phyloP scores from a whole-genome alignment of 2,797 vertebrate genomes.

The Sebastes melanostomus region DNA sequence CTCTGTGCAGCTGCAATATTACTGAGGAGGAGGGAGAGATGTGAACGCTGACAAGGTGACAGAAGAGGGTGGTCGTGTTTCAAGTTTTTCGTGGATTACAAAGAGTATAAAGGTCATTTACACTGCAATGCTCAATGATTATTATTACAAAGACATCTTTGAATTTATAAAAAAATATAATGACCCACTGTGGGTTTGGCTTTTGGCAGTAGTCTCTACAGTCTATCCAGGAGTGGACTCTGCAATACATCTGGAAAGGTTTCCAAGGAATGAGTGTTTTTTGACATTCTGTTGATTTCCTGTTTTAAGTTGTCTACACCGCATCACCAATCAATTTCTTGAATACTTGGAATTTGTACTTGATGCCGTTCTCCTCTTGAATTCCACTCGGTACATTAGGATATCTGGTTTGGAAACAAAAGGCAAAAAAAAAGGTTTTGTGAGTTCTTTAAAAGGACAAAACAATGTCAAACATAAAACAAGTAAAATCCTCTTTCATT shows the following conservation, averaged over 20 bases:
- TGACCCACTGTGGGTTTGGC: neutral
- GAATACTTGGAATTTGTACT: slow-evolving; percentile 83
- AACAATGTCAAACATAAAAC: neutral
- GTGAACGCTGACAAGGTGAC: neutral
- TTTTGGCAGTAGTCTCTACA: neutral
- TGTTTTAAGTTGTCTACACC: neutral
- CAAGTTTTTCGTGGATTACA: neutral
- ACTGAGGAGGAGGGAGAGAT: slow-evolving; percentile 3
- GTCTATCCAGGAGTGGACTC: neutral
- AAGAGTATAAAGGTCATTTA: neutral
- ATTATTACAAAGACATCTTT: neutral
- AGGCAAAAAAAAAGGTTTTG: neutral
- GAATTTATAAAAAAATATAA: neutral
- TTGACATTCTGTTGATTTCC: neutral
- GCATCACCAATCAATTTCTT: slow-evolving; percentile 59
- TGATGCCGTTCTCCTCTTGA: slow-evolving; percentile 85
- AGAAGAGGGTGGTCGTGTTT: neutral
- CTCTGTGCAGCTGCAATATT: slow-evolving; percentile 15
- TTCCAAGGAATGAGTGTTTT: neutral
- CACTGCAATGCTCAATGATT: neutral
- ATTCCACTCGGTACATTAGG: slow-evolving; percentile 76
- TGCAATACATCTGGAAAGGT: neutral
- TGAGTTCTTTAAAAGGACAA: neutral
- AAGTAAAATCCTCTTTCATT: neutral
- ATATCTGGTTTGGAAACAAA: slow-evolving; percentile 68